A percentile compares a stretch with the other conserved stretches of the same genome.
phyloP scores from a whole-genome alignment of 2,797 vertebrate genomes.

The Allenopithecus nigroviridis region DNA sequence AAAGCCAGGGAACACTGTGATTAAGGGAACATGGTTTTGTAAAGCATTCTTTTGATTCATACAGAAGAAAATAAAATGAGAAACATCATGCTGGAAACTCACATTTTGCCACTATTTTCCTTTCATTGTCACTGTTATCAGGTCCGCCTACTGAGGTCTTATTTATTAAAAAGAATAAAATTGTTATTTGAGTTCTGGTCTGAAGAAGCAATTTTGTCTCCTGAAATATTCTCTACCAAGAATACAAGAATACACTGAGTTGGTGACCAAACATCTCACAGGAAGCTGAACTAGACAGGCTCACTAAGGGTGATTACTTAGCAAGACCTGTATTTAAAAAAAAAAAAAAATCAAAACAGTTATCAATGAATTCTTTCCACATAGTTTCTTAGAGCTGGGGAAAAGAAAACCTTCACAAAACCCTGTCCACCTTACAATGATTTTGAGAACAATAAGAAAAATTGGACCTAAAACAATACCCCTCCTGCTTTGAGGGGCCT shows the following conservation, averaged over 20 bases:
- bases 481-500: conserved; percentile 90
- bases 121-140: neutral
- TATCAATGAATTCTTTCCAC: conserved; percentile 90
- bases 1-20: conserved; percentile 45
- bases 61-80: conserved; percentile 41
- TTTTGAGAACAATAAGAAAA: conserved; percentile 89
- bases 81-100: conserved; percentile 19
- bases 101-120: neutral
- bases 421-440: conserved; percentile 88
- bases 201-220: conserved; percentile 55
- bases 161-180: neutral
- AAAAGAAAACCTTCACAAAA: conserved; percentile 85
- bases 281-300: conserved; percentile 83
- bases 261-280: conserved; percentile 86
- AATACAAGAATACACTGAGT: conserved; percentile 37
- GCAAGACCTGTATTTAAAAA: conserved; percentile 83
- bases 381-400: conserved; percentile 85
- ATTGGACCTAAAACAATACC: conserved; percentile 92
- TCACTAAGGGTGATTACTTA: conserved; percentile 84
- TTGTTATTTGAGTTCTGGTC: conserved; percentile 52
- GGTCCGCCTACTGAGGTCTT: neutral
- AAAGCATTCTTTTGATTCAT: conserved; percentile 29
- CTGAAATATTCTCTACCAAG: conserved; percentile 37
- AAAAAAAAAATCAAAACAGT: conserved; percentile 85
- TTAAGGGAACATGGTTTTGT: conserved; percentile 10